These are phyloP conservation scores for Andricus grossulariae DNA, from an alignment of 1,140 invertebrate genomes.

Conservation along the genomic window DNA sequence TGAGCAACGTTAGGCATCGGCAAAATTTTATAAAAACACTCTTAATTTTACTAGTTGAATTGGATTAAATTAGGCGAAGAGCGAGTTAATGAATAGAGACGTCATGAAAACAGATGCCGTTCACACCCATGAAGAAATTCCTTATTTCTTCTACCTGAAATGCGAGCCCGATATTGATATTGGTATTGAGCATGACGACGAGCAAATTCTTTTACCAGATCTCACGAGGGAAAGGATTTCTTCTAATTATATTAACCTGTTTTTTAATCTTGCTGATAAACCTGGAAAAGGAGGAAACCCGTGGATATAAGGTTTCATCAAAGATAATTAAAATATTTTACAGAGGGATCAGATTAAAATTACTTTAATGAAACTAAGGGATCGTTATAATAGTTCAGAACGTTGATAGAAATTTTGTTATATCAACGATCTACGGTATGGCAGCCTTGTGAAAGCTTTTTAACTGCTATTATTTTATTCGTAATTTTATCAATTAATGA, in stretches of 20 bases:
- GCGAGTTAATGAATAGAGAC: constrained; percentile 47
- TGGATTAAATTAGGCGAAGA: constrained; percentile 42
- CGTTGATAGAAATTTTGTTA: too few relatives aligned
- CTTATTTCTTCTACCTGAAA: constrained; percentile 53
- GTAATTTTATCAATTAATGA: too few relatives aligned
- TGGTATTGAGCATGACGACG: constrained; percentile 52
- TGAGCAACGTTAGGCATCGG: constrained; percentile 32
- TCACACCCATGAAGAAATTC: constrained; percentile 38
- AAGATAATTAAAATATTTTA: neutral
- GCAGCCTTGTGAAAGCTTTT: too few relatives aligned
- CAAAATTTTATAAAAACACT: neutral
- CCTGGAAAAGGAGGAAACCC: constrained; percentile 42
- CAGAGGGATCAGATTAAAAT: too few relatives aligned
- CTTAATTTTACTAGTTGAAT: neutral
- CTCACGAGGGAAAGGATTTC: constrained; percentile 50
- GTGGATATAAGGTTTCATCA: constrained; percentile 17
- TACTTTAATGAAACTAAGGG: too few relatives aligned
- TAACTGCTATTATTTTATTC: too few relatives aligned
- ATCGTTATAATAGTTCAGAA: too few relatives aligned
- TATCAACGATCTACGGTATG: too few relatives aligned
- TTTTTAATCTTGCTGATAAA: constrained; percentile 62
- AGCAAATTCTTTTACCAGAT: constrained; percentile 47
- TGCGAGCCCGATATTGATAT: constrained; percentile 53
- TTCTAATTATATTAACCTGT: constrained; percentile 47
- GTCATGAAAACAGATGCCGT: constrained; percentile 33